A percentile compares a stretch with the other conserved stretches of the same genome.
phyloP scores from a whole-genome alignment of 2,797 vertebrate species.

The Lycodopsis pacificus region DNA sequence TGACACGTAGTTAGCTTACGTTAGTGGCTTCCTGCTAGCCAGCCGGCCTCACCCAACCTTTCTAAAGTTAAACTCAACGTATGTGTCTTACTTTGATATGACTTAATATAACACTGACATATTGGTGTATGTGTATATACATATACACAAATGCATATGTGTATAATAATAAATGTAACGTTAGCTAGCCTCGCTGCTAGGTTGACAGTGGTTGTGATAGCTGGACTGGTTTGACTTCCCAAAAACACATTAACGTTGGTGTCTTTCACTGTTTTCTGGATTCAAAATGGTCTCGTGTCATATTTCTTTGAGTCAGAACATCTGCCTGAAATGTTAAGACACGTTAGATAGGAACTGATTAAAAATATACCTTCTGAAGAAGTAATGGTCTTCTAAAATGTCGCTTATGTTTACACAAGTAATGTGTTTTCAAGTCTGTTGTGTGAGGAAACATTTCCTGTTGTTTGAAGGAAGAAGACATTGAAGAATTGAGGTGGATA shows the following conservation, averaged over 20 bases:
- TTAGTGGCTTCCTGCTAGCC: constrained; percentile 63
- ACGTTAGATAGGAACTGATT: not conserved
- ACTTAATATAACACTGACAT: not conserved
- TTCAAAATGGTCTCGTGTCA: not conserved
- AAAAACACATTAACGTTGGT: not conserved
- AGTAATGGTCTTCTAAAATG: not conserved
- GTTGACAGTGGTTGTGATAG: constrained; percentile 44
- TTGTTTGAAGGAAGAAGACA: not conserved
- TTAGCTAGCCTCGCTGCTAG: constrained; percentile 41
- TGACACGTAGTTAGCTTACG: constrained; percentile 81
- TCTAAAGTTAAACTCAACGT: not conserved
- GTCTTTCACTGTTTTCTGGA: not conserved
- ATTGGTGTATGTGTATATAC: accelerated
- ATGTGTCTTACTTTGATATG: not conserved
- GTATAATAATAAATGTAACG: not conserved
- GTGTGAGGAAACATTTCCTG: not conserved
- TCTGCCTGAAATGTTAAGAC: not conserved
- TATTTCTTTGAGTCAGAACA: not conserved
- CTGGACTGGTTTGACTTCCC: not conserved
- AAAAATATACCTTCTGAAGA: not conserved
- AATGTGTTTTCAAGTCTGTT: not conserved
- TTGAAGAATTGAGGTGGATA: not conserved
- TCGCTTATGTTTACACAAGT: not conserved
- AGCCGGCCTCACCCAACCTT: constrained; percentile 41
- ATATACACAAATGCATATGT: too few relatives aligned